Conservation (phyloP, 2,113 vertebrate genomes). For the Corydoras maculifer region DNA sequence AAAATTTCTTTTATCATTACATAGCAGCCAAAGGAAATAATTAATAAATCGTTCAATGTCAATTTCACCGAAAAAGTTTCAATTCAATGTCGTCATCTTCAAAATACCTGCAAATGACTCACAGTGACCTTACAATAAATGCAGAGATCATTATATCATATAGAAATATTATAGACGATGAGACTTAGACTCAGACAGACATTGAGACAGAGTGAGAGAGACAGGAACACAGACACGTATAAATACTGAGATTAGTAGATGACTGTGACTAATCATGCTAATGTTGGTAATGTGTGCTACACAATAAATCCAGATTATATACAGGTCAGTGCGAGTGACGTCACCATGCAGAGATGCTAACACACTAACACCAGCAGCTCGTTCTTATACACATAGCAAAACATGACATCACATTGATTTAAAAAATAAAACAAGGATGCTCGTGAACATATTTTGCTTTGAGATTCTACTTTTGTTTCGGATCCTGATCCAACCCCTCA, state of each 20-base stretch:
- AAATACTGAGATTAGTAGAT: conserved; percentile 52
- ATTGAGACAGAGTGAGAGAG: conserved; percentile 10
- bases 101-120: too few species aligned
- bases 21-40: too few species aligned
- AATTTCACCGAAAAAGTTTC: too few species aligned
- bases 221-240: conserved; percentile 39
- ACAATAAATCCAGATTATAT: conserved; percentile 60
- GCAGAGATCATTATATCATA: too few species aligned
- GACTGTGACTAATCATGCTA: conserved; percentile 67
- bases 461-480: too few species aligned
- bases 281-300: conserved; percentile 63
- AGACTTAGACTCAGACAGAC: background rate
- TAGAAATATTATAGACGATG: background rate
- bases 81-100: too few species aligned
- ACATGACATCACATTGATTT: background rate
- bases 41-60: too few species aligned
- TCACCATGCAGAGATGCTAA: conserved; percentile 28
- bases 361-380: conserved; percentile 60
- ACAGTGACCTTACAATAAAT: too few species aligned
- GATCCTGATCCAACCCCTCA: too few species aligned
- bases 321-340: conserved; percentile 46
- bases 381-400: conserved; percentile 8
- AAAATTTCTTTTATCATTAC: too few species aligned
- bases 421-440: background rate
- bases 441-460: too few species aligned